Base-by-base conservation (phyloP, 2,797 vertebrate genomes). In the Heterohyrax brucei region DNA sequence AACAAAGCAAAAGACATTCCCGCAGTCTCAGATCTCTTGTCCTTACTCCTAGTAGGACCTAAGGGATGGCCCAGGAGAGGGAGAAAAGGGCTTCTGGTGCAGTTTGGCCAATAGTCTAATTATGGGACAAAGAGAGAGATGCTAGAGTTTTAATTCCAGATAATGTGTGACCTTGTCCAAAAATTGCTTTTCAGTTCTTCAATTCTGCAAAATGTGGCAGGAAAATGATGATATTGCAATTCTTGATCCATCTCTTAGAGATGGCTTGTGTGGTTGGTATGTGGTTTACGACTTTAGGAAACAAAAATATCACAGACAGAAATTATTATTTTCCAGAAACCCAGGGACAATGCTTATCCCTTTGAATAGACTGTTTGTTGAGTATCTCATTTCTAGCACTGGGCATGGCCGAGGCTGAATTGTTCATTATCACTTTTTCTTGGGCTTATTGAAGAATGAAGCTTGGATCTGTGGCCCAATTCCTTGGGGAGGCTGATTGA, bases 251-350 rank as follows among this genome's bases (percentile, higher is more conserved):
- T 96, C 78, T 96, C 26, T 19, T 95, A 75, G 89, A 97, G 26
- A 21, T 56, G 19, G 28, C 24, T 94, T 90, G 48, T 97, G 94
- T 96, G 93, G 87, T 94, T 91, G 48, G 28, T 81, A 18, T 96
- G 93, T 96, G 87, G 91, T 94, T 93, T 96, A 77, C 89, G 79
- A 97, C 70, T 86, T 94, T 93, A 95, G 22, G 82, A 96, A 96
- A 83, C 39, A 93, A 96, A 95, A 83, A 88, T 50, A 87, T 89
- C 44, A 86, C 70, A 92, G 81, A 85, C 84, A 91, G 68, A 89
- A 86, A 92, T 84, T 26, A 84, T 21, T 91, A 50, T 94, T 96
- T 94, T 82, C 24, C 33, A 91, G 82, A 83, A 44, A 80, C 24
- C 7, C 72, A 94, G 79, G 79, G 73, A 24, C 10, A 64, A 82